Conservation (phyloP, 2,797 vertebrate genomes). For the Peromyscus melanophrys region DNA sequence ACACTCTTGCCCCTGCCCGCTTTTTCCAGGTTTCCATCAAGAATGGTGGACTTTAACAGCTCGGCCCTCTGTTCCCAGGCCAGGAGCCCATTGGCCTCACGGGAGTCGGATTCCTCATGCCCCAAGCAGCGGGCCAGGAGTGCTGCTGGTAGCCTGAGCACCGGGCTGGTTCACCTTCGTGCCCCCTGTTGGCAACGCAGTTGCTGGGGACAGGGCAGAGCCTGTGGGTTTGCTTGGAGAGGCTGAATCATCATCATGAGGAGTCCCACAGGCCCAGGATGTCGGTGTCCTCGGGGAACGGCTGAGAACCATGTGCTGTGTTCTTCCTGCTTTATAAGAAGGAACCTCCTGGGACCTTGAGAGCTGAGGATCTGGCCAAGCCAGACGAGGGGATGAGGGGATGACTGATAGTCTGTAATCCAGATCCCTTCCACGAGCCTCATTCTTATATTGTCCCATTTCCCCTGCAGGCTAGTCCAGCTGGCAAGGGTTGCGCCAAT, state of each 20-base stretch:
- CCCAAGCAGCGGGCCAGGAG: too few relatives aligned
- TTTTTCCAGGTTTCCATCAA: neutral
- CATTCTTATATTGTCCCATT: neutral
- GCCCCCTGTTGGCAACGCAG: neutral
- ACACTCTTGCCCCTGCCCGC: neutral
- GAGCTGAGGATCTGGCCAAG: neutral
- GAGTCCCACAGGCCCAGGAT: neutral
- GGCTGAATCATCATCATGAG: neutral
- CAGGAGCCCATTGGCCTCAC: neutral
- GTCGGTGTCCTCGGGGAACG: neutral
- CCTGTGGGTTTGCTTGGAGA: neutral
- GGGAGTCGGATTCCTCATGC: neutral
- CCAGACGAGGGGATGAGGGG: neutral
- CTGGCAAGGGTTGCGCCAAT: neutral
- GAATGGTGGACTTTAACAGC: neutral
- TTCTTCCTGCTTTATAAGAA: conserved; percentile 29
- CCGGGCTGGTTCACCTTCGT: neutral
- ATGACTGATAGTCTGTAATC: neutral
- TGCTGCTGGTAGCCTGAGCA: too few relatives aligned
- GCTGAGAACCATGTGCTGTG: neutral
- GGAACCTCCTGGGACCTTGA: neutral
- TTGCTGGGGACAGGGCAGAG: neutral
- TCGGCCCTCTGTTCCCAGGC: neutral
- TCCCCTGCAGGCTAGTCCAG: neutral
- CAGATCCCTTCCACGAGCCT: neutral